These are phyloP conservation scores for Etheostoma perlongum DNA, from an alignment of 2,797 vertebrate species.

Conservation along the genomic window DNA sequence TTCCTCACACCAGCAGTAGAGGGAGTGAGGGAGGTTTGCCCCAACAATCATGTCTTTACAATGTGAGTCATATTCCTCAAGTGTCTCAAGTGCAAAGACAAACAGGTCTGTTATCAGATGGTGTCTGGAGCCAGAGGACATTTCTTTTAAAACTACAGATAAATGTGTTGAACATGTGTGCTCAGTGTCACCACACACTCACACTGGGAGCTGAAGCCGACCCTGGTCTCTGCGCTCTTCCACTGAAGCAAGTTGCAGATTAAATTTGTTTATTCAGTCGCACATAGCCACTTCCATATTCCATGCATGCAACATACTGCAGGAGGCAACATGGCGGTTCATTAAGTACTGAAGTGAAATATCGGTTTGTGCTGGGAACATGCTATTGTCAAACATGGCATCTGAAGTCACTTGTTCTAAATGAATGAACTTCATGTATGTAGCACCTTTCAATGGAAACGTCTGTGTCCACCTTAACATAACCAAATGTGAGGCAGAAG, in stretches of 20 bases:
- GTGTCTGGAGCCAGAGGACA: constrained; percentile 2
- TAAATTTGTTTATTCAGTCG: neutral
- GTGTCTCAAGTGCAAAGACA: constrained; percentile 21
- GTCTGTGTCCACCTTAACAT: no score
- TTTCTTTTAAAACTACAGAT: constrained; percentile 1
- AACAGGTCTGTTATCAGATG: constrained; percentile 14
- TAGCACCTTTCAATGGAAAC: no score
- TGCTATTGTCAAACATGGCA: neutral
- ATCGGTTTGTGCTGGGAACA: neutral
- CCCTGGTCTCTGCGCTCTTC: neutral
- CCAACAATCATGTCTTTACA: constrained; percentile 2
- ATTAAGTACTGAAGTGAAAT: neutral
- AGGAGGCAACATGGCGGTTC: neutral
- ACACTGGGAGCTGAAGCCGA: neutral
- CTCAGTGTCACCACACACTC: neutral
- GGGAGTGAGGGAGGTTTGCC: constrained; percentile 49
- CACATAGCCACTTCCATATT: neutral
- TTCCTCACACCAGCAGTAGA: constrained; percentile 52
- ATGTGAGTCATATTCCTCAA: neutral
- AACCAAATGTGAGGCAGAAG: neutral
- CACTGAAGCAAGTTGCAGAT: neutral
- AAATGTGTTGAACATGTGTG: constrained; percentile 2
- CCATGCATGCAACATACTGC: neutral
- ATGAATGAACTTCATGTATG: neutral
- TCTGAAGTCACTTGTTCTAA: neutral